Base-by-base conservation (phyloP, 2,797 vertebrate genomes). In the Salmo trutta region DNA sequence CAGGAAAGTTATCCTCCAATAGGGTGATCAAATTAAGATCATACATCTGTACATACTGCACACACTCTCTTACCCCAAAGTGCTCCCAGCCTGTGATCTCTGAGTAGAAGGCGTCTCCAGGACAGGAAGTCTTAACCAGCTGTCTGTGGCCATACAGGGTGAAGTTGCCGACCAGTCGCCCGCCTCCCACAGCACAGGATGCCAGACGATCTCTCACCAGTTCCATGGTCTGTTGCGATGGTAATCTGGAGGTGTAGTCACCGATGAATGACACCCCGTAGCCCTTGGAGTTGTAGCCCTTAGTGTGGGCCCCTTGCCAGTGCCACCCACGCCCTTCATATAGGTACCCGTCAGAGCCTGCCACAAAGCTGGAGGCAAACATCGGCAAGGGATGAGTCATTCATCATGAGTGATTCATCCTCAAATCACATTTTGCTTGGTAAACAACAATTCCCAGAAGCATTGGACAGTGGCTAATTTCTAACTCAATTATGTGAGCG, bases 271-370 rank as follows among this genome's bases (percentile, higher is more conserved):
- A 86, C 3, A 98, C 85, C 0, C 97, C 96, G 0, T 92, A 99
- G 51, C 96, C 96, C 0, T 21, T 66, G 53, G 89, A 86, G 91
- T 98, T 98, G 89, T 97, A 87, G 12, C 95, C 94, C 0, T 68
- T 84, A 33, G 97, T 97, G 91, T 98, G 97, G 17, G 97, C 96
- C 0, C 97, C 96, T 2, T 79, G 91, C 95, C 93, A 91, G 59
- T 82, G 70, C 97, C 96, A 98, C 4, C 97, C 94, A 0, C 96
- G 93, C 0, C 97, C 97, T 84, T 96, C 93, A 51, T 98, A 98
- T 66, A 98, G 73, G 83, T 95, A 88, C 8, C 97, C 96, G 0
- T 98, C 96, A 0, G 95, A 95, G 1, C 97, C 97, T 2, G 92
- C 94, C 5, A 98, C 94, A 2, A 96, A 98, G 89, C 96, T 98